Base-by-base conservation (phyloP, 2,113 vertebrate genomes). In the Grammomys dolichurus region DNA sequence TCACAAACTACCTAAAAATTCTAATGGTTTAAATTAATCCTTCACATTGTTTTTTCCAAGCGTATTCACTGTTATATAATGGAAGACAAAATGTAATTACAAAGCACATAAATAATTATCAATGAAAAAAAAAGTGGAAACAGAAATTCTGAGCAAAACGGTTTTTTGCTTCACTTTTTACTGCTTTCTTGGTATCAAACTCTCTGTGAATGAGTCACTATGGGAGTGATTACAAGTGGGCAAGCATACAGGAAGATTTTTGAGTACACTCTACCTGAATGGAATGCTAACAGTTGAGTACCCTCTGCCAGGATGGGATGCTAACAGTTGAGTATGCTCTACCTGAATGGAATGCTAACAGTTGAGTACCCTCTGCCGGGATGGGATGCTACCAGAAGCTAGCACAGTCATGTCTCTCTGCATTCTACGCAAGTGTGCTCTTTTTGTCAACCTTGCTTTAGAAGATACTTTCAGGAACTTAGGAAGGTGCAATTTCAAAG, bases 381-480 rank as follows among this genome's bases (percentile, higher is more conserved):
- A 90, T 93, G 95, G 96, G 73, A 97, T 19, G 33, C 2, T 75
- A 67, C 95, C 33, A 82, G 96, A 94, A 96, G 87, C 17, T 93
- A 22, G 56, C 93, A 82, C 43, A 94, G 85, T 40, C 91, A 95
- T 96, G 97, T 96, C 80, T 72, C 87, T 90, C 94, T 93, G 69
- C 33, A 96, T 96, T 40, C 89, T 69, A 91, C 43, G 95, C 84
- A 96, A 96, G 70, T 65, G 89, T 73, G 91, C 70, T 33, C 94
- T 0, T 0, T 19, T 5, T 95, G 97, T 98, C 92, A 97, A 72
- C 65, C 89, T 97, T 51, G 65, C 93, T 95, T 96, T 94, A 97
- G 82, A 94, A 97, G 96, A 78, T 96, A 93, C 96, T 94, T 97
- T 89, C 75, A 93, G 77, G 67, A 87, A 95, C 77, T 87, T 0